Evolutionary conservation across 1,140 invertebrate genomes (phyloP).

Genomic region (Apis florea): DNA sequence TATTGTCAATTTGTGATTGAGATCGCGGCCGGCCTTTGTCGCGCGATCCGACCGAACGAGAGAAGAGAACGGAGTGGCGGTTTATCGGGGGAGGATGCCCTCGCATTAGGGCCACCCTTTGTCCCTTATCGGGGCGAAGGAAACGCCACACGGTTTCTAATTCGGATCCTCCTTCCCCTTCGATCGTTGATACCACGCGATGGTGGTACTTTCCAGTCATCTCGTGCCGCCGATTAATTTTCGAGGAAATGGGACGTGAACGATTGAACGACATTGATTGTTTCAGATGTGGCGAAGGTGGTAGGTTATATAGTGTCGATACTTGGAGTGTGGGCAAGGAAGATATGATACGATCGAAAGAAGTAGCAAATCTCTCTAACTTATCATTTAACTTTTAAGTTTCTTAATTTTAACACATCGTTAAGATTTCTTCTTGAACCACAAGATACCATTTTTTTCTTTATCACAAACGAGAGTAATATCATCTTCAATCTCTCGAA

Average conservation of each 20-base stretch:
- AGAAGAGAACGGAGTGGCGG: constrained; percentile 64
- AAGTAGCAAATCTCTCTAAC: no score
- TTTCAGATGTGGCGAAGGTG: background rate
- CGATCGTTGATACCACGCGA: constrained; percentile 18
- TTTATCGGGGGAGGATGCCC: constrained; percentile 58
- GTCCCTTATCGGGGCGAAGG: constrained; percentile 66
- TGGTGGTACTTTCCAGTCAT: background rate
- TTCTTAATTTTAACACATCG: no score
- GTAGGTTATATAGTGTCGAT: no score
- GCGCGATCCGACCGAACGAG: constrained; percentile 46
- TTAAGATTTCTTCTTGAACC: no score
- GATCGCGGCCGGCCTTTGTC: constrained; percentile 74
- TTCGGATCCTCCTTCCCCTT: constrained; percentile 52
- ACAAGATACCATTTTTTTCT: no score
- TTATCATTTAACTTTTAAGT: no score
- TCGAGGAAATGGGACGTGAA: background rate
- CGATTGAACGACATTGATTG: background rate
- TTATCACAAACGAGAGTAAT: no score
- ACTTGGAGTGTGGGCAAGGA: no score
- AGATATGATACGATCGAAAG: no score
- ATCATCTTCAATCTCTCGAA: no score
- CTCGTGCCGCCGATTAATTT: background rate
- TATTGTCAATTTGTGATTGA: constrained; percentile 80
- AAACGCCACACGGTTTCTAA: constrained; percentile 40
- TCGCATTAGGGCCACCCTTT: constrained; percentile 72